These are phyloP conservation scores for Gnathonemus echidnorhynchus DNA, from an alignment of 2,113 vertebrate genomes.

Conservation along the genomic window DNA sequence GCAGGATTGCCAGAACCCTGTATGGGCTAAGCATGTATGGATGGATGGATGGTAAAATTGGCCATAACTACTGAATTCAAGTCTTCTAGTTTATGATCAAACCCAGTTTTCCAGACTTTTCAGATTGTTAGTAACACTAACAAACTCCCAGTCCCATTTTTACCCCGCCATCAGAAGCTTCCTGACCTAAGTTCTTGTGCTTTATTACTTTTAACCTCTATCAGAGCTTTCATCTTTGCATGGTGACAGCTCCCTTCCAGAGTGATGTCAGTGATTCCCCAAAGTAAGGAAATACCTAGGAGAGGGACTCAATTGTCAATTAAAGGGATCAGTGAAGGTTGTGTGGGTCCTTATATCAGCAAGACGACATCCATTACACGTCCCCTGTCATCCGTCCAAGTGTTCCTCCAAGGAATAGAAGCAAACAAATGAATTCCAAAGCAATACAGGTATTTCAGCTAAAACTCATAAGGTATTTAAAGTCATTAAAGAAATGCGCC, in stretches of 20 bases:
- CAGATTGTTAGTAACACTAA: neutral
- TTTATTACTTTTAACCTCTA: neutral
- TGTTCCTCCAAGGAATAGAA: neutral
- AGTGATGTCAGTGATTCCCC: neutral
- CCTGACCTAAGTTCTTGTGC: neutral
- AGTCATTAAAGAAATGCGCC: neutral
- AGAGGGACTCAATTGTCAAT: neutral
- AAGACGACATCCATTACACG: neutral
- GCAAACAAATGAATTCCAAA: neutral
- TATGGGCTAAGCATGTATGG: neutral
- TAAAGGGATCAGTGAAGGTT: neutral
- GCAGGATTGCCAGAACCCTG: neutral
- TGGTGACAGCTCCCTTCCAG: neutral
- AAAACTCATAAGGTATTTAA: neutral
- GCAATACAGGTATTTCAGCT: neutral
- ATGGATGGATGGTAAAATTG: neutral
- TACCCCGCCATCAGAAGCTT: neutral
- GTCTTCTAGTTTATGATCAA: neutral
- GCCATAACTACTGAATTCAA: neutral
- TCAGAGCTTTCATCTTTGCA: neutral
- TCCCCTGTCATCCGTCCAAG: neutral
- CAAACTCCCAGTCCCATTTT: neutral
- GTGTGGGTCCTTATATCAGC: neutral
- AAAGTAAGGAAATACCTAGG: neutral
- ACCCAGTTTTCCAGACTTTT: neutral